Conservation (phyloP, 1,140 invertebrate genomes). For the Lepidostoma basale region DNA sequence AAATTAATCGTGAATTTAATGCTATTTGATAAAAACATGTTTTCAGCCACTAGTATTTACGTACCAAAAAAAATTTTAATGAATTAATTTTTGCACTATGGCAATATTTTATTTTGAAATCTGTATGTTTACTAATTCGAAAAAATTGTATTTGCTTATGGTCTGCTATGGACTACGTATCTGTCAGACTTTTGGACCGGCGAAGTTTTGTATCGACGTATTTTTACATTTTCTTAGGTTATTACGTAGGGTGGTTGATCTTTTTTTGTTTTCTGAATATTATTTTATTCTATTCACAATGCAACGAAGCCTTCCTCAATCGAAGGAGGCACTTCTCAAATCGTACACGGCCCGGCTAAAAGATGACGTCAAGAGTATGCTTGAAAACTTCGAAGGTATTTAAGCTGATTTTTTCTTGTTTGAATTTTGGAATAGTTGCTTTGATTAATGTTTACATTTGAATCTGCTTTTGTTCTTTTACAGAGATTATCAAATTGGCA, state of each 20-base stretch:
- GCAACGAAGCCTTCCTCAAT: slow-evolving; percentile 78
- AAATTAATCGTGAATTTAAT: background rate
- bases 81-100: too few relatives aligned
- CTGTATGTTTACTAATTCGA: too few relatives aligned
- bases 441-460: too few relatives aligned
- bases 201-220: background rate
- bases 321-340: slow-evolving; percentile 92
- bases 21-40: too few relatives aligned
- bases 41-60: too few relatives aligned
- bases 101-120: too few relatives aligned
- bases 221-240: background rate
- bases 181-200: too few relatives aligned
- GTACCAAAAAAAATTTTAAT: too few relatives aligned
- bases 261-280: background rate
- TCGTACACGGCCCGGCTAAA: slow-evolving; percentile 91
- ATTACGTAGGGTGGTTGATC: background rate
- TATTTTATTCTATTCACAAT: slow-evolving; percentile 36
- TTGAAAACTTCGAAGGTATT: slow-evolving; percentile 96
- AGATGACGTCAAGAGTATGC: slow-evolving; percentile 95
- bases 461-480: slow-evolving; percentile 48
- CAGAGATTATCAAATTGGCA: slow-evolving; percentile 92
- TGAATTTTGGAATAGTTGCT: too few relatives aligned
- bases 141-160: too few relatives aligned
- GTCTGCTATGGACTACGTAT: too few relatives aligned
- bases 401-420: too few relatives aligned